Evolutionary conservation across 1,140 invertebrate species (phyloP).

Genomic region (Drosophila pseudoobscura): DNA sequence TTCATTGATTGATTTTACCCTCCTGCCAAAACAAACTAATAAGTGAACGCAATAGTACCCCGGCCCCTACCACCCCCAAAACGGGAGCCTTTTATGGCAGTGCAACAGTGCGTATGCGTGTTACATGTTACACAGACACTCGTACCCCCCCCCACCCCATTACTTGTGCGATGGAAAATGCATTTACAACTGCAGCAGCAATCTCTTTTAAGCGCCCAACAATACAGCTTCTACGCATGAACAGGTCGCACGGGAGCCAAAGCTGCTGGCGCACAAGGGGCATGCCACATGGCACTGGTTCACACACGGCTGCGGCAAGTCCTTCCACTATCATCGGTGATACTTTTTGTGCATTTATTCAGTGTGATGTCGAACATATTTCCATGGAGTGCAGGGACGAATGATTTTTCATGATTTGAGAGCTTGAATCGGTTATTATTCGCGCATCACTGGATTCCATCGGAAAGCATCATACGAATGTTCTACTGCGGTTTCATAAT

Average conservation of each 20-base stretch:
- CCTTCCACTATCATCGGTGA: too few relatives aligned
- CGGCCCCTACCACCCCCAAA: background rate
- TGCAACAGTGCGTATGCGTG: conserved; percentile 75
- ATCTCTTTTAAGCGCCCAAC: conserved; percentile 65
- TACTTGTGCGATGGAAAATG: conserved; percentile 11
- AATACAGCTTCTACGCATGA: conserved; percentile 72
- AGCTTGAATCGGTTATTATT: too few relatives aligned
- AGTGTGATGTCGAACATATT: too few relatives aligned
- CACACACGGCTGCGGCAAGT: conserved; percentile 36
- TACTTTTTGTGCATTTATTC: too few relatives aligned
- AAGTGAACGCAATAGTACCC: conserved; percentile 46
- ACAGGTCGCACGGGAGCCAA: conserved; percentile 62
- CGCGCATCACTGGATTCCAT: too few relatives aligned
- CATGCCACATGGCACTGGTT: conserved; percentile 47
- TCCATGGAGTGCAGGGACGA: too few relatives aligned
- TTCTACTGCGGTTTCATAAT: too few relatives aligned
- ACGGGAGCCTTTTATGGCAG: conserved; percentile 40
- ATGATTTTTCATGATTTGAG: too few relatives aligned
- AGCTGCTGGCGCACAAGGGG: conserved; percentile 33
- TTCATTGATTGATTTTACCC: conserved; percentile 68
- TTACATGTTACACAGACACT: conserved; percentile 42
- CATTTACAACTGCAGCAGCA: conserved; percentile 36
- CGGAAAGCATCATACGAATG: too few relatives aligned
- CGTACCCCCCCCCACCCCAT: background rate
- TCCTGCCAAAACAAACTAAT: conserved; percentile 75